Evolutionary conservation across 2,797 vertebrate genomes (phyloP).

Genomic region (Falco concolor): DNA sequence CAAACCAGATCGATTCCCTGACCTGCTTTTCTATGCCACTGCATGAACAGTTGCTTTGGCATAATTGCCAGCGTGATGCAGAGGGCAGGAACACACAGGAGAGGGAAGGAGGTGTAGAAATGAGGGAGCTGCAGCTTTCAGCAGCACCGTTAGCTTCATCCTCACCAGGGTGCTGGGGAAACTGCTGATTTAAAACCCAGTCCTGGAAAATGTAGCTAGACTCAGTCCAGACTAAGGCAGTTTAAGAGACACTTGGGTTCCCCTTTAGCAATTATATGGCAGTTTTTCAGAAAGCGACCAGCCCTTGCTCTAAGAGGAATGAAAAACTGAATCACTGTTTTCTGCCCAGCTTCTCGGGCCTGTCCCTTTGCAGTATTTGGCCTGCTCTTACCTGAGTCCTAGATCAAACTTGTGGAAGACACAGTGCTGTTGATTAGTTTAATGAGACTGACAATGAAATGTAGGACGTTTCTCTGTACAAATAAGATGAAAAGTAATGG

Average conservation of each 20-base stretch:
- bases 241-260: not conserved
- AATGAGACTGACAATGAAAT: not conserved
- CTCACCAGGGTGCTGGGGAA: not conserved
- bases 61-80: fast-evolving
- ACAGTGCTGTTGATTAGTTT: not conserved
- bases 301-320: not conserved
- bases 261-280: not conserved
- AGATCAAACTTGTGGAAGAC: not conserved
- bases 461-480: not conserved
- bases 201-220: not conserved
- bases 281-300: not conserved
- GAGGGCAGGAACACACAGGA: not conserved
- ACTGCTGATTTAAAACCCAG: fast-evolving
- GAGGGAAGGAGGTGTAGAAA: not conserved
- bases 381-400: not conserved
- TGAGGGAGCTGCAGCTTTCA: not conserved
- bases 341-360: not conserved
- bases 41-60: not conserved
- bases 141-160: not conserved
- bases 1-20: not conserved
- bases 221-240: not conserved
- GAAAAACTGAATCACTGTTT: not conserved
- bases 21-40: not conserved
- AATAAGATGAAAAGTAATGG: not conserved
- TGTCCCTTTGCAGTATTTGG: not conserved